phyloP scores from a whole-genome alignment of 2,888 invertebrate species.

The Branchellion lobata region DNA sequence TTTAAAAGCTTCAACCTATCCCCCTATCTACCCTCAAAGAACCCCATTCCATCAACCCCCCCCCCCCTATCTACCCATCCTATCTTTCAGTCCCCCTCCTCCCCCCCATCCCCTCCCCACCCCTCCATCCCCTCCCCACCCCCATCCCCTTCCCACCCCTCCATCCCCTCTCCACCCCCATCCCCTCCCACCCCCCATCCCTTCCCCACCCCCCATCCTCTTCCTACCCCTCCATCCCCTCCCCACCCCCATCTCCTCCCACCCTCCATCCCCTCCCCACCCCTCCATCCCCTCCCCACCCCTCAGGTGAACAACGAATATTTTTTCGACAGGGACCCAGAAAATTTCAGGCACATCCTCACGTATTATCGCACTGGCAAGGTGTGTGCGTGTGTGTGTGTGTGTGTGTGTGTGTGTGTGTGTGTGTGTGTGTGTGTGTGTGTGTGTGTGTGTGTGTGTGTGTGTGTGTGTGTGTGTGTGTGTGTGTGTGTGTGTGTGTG shows the following conservation, averaged over 20 bases:
- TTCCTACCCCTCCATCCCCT: neutral
- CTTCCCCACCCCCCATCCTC: neutral
- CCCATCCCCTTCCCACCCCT: too few relatives aligned
- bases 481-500: neutral
- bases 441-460: conserved; percentile 8
- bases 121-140: too few relatives aligned
- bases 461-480: neutral
- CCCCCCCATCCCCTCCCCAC: too few relatives aligned
- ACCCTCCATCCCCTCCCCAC: too few relatives aligned
- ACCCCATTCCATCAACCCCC: too few relatives aligned
- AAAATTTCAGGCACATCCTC: conserved; percentile 92
- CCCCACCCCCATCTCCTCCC: too few relatives aligned
- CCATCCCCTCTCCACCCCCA: too few relatives aligned
- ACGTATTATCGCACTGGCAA: conserved; percentile 98
- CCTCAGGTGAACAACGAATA: conserved; percentile 87
- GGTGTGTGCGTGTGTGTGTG: conserved; percentile 49
- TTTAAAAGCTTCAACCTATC: too few relatives aligned
- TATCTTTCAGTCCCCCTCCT: too few relatives aligned
- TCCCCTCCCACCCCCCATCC: neutral
- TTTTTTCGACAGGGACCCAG: conserved; percentile 99
- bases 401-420: neutral
- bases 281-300: too few relatives aligned
- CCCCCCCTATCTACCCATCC: too few relatives aligned
- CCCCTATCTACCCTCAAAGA: too few relatives aligned
- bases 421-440: neutral